Evolutionary conservation across 37 sponge, comb jelly and placozoan species (phyloP), one percentile per base, ranked within the genome.

Genomic region (Amphimedon queenslandica): DNA sequence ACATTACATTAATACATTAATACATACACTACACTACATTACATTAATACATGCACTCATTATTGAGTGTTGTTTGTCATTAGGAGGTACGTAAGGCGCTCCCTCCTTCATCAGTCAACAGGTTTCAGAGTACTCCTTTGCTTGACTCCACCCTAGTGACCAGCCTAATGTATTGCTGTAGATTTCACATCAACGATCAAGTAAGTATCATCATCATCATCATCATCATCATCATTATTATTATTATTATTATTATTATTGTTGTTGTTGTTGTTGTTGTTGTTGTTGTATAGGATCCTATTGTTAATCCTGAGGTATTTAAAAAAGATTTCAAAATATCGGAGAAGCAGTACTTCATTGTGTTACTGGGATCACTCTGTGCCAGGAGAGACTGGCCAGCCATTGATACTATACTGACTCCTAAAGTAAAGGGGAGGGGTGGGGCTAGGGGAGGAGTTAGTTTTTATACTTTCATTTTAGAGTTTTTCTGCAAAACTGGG

Each of bases 271-370:
- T 18, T 23, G 20, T 31, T 38, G 29, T 36, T 31, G n/a, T 28
- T 2, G 13, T 43, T 5, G n/a, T n/a, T n/a, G n/a, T n/a, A n/a
- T 72, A 87, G 88, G 37, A 21, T 33, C 47, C 5, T 2, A 42
- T 66, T 31, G 38, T 40, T 40, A 81, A 63, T 58, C 83, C 82
- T 16, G 83, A 42, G 18, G 57, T 31, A 20, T 42, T 87, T 25
- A 11, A 67, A 5, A 72, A 25, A 16, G 27, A 55, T 6, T 87
- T 87, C 71, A 77, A 76, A 37, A 58, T 87, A 18, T 35, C 77
- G 21, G 88, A 87, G 42, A 76, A 76, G 64, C 83, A 82, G 57
- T 82, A 71, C 66, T 76, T 82, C 35, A 69, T 75, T 57, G 40
- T 77, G 47, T 37, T 34, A 27, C 60, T 87, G 25, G 41, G 69